phyloP scores from a whole-genome alignment of 1,140 invertebrate species.

The Centruroides vittatus region DNA sequence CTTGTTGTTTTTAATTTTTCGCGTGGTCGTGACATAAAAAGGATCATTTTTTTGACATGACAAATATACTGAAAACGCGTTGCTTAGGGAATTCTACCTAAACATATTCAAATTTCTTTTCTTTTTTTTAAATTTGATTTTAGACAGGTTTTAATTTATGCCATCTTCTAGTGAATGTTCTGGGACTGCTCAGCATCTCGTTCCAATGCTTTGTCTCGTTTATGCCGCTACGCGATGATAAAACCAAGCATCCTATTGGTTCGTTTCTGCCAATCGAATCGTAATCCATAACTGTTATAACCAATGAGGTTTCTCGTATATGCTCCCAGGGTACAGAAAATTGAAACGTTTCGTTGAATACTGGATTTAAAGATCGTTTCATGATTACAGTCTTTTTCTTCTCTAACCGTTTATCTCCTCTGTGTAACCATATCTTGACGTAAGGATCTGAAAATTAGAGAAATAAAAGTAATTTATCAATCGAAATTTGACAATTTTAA shows the following conservation, averaged over 20 bases:
- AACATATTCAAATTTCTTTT: too few relatives aligned
- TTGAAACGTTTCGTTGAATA: conserved; percentile 85
- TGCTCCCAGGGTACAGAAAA: conserved; percentile 91
- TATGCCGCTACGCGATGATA: conserved; percentile 75
- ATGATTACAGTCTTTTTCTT: conserved; percentile 93
- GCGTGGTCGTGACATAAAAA: too few relatives aligned
- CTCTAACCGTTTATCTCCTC: conserved; percentile 83
- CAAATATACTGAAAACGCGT: too few relatives aligned
- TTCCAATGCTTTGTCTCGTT: conserved; percentile 89
- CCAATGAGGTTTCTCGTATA: conserved; percentile 76
- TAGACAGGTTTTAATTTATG: conserved; percentile 41
- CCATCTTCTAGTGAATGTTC: conserved; percentile 84
- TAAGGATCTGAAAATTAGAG: conserved; percentile 61
- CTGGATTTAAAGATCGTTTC: conserved; percentile 78
- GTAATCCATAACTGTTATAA: conserved; percentile 89
- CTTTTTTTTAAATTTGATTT: not conserved
- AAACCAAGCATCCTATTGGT: conserved; percentile 71
- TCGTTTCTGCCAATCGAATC: conserved; percentile 88
- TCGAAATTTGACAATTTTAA: too few relatives aligned
- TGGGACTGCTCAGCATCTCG: conserved; percentile 89
- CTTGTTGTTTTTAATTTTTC: too few relatives aligned
- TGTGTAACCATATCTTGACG: conserved; percentile 90
- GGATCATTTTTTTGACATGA: too few relatives aligned
- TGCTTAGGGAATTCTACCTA: too few relatives aligned
- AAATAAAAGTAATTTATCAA: not conserved